A percentile compares a stretch with the other conserved stretches of the same genome.
Conservation (phyloP, 2,113 vertebrate genomes). For the Sinocyclocheilus maitianheensis region DNA sequence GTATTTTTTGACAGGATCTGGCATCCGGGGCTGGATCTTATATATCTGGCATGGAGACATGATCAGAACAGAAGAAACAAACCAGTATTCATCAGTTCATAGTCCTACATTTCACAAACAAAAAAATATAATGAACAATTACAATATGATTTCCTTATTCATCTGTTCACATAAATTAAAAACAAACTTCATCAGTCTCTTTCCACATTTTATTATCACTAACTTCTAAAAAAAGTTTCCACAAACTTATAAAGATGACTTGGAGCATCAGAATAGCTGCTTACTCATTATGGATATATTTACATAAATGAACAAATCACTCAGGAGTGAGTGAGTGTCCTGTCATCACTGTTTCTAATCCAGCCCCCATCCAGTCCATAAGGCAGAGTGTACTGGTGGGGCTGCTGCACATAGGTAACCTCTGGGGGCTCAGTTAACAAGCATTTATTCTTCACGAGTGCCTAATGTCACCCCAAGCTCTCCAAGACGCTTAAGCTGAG, state of each 20-base stretch:
- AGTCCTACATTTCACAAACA: too few relatives aligned
- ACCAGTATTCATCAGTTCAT: too few relatives aligned
- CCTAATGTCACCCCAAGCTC: slow-evolving; percentile 51
- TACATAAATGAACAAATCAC: neutral
- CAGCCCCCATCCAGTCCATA: neutral
- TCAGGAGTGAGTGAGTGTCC: neutral
- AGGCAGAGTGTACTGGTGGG: neutral
- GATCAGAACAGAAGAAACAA: too few relatives aligned
- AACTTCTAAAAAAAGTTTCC: neutral
- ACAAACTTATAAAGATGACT: neutral
- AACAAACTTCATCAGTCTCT: neutral
- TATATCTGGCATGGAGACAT: too few relatives aligned
- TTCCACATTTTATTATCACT: neutral
- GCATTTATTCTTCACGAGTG: slow-evolving; percentile 29
- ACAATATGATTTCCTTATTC: too few relatives aligned
- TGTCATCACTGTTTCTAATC: slow-evolving; percentile 19
- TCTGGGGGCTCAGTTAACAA: slow-evolving; percentile 27
- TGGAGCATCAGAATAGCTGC: neutral
- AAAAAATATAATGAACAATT: too few relatives aligned
- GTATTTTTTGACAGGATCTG: too few relatives aligned
- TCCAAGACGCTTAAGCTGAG: slow-evolving; percentile 24
- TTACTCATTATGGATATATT: neutral
- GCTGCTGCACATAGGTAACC: slow-evolving; percentile 4
- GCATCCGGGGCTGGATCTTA: too few relatives aligned
- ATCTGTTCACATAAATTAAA: too few relatives aligned